Percentiles rank a stretch among this genome's conserved stretches.
phyloP scores from a whole-genome alignment of 2,797 vertebrate genomes.

The Sylvia borin region DNA sequence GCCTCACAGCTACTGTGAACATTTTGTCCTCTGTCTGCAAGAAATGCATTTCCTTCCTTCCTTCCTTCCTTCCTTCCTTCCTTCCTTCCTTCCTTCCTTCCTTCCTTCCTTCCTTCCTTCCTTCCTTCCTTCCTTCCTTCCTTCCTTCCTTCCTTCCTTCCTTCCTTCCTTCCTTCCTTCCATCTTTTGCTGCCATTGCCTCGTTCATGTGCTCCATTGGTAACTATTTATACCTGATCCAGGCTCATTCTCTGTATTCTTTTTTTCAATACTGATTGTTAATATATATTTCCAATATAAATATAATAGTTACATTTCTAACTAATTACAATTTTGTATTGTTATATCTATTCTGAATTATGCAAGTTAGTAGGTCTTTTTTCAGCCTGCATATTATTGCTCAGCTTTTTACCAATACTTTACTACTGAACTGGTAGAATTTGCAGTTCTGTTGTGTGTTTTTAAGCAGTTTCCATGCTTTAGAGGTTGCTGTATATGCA shows the following conservation, averaged over 20 bases:
- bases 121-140: too few species aligned
- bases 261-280: background rate
- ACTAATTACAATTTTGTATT: background rate
- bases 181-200: background rate
- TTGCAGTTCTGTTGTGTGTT: background rate
- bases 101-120: too few species aligned
- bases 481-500: background rate
- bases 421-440: background rate
- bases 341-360: background rate
- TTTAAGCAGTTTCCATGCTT: background rate
- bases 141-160: background rate
- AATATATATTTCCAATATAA: background rate
- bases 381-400: background rate
- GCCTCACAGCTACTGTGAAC: background rate
- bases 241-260: background rate
- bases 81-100: too few species aligned
- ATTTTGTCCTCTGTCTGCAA: background rate
- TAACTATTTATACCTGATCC: background rate
- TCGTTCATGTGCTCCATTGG: background rate
- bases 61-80: background rate
- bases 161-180: too few species aligned
- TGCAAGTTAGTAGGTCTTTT: background rate
- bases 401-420: background rate
- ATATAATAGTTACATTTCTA: background rate
- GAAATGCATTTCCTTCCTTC: background rate